Evolutionary conservation across 2,797 vertebrate species (phyloP).

Genomic region (Champsocephalus esox): DNA sequence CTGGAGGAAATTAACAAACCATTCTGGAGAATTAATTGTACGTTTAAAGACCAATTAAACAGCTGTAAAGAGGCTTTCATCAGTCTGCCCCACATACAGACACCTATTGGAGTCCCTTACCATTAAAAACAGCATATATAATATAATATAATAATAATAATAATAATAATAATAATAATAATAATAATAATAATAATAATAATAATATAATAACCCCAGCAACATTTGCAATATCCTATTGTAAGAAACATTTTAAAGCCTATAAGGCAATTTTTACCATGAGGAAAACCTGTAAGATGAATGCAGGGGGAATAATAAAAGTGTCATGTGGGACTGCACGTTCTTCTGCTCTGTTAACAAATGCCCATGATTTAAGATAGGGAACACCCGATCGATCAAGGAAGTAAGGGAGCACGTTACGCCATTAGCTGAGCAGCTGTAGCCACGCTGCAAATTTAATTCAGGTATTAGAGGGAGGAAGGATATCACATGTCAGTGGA

Average conservation of each 20-base stretch:
- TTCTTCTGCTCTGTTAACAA: slow-evolving; percentile 27
- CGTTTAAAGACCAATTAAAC: slow-evolving; percentile 29
- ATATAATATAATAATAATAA: too few species aligned
- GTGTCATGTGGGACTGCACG: slow-evolving; percentile 15
- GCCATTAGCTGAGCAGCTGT: slow-evolving; percentile 40
- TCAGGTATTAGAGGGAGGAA: slow-evolving; percentile 25
- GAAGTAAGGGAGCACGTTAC: slow-evolving; percentile 45
- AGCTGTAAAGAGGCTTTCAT: slow-evolving; percentile 25
- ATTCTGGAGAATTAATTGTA: slow-evolving; percentile 24
- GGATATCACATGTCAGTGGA: slow-evolving; percentile 24
- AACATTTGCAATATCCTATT: not conserved
- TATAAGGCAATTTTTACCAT: not conserved
- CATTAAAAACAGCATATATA: slow-evolving; percentile 10
- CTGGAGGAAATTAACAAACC: slow-evolving; percentile 13
- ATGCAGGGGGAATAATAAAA: slow-evolving; percentile 25
- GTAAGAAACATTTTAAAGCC: not conserved
- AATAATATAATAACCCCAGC: not conserved
- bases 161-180: not conserved
- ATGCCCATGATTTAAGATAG: slow-evolving; percentile 44
- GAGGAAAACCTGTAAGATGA: not conserved
- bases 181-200: too few species aligned
- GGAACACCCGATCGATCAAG: slow-evolving; percentile 36
- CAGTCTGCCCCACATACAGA: not conserved
- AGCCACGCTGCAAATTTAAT: slow-evolving; percentile 49
- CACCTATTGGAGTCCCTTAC: not conserved